These are phyloP conservation scores for Coccyzus lansbergi DNA, from an alignment of 2,797 vertebrate species.

Conservation along the genomic window DNA sequence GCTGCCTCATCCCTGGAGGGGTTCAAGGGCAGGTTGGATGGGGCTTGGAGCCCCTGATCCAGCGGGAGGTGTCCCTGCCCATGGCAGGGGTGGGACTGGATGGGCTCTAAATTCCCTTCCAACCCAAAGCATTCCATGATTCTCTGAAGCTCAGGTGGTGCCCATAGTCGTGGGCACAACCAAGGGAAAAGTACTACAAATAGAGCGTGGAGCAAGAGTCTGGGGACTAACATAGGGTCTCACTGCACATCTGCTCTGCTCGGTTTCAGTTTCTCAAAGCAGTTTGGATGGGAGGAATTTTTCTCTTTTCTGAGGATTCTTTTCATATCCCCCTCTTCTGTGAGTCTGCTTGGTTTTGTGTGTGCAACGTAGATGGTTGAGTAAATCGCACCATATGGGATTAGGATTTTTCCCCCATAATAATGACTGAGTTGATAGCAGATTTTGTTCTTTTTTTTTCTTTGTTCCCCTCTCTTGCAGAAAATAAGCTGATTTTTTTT, in stretches of 20 bases:
- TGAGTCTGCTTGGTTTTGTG: neutral
- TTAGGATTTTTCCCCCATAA: neutral
- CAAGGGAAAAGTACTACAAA: neutral
- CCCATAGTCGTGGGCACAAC: neutral
- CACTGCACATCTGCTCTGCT: neutral
- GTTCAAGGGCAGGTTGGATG: no score
- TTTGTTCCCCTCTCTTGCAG: neutral
- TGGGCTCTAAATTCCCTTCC: no score
- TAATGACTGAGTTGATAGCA: neutral
- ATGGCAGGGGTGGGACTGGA: no score
- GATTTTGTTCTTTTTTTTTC: neutral
- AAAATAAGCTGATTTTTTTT: neutral
- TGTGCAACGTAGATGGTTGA: neutral
- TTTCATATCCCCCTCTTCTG: neutral
- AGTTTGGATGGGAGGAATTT: neutral
- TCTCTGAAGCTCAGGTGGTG: neutral
- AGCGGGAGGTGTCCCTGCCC: no score
- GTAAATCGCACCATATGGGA: neutral
- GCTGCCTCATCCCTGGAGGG: no score
- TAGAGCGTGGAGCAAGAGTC: neutral
- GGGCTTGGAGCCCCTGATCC: no score
- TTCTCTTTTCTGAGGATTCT: neutral
- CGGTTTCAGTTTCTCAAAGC: neutral
- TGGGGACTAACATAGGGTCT: neutral
- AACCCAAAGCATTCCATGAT: no score